phyloP scores from a whole-genome alignment of 2,113 vertebrate genomes.

The Genyomyrus donnyi region DNA sequence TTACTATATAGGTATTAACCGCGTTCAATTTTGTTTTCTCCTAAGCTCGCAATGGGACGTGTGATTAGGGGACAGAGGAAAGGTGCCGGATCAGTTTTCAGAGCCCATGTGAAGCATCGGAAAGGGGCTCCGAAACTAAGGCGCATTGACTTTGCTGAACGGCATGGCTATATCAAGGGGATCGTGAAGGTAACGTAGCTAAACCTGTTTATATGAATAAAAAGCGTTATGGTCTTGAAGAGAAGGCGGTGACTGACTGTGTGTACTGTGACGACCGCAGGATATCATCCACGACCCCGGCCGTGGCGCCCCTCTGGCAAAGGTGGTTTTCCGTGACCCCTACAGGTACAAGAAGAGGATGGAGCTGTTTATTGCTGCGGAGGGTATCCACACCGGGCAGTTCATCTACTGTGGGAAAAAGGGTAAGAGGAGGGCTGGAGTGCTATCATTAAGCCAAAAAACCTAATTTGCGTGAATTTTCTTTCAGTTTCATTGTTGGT shows the following conservation, averaged over 20 bases:
- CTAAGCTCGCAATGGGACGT: constrained; percentile 77
- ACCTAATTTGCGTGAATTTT: not conserved
- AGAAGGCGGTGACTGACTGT: not conserved
- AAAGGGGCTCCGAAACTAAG: constrained; percentile 91
- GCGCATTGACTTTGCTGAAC: constrained; percentile 90
- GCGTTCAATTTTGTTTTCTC: not conserved
- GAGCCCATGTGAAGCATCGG: constrained; percentile 89
- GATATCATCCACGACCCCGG: constrained; percentile 97
- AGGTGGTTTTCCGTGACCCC: constrained; percentile 87
- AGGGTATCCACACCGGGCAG: constrained; percentile 95
- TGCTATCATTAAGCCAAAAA: not conserved
- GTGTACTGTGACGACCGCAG: constrained; percentile 44
- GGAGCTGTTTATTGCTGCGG: constrained; percentile 90
- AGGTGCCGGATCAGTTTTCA: constrained; percentile 93
- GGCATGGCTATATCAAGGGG: constrained; percentile 96
- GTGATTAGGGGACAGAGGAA: constrained; percentile 97
- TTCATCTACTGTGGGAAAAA: constrained; percentile 98
- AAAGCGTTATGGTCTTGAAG: not conserved
- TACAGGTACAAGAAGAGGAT: constrained; percentile 97
- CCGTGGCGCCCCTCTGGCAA: constrained; percentile 90
- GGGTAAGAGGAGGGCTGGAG: constrained; percentile 54
- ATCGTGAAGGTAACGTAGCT: constrained; percentile 78
- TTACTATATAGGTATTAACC: not conserved
- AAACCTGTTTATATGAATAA: not conserved
- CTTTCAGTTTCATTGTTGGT: not conserved